A percentile compares a stretch with the other conserved stretches of the same genome.
phyloP scores from a whole-genome alignment of 2,113 vertebrate species.

The Callorhinus ursinus region DNA sequence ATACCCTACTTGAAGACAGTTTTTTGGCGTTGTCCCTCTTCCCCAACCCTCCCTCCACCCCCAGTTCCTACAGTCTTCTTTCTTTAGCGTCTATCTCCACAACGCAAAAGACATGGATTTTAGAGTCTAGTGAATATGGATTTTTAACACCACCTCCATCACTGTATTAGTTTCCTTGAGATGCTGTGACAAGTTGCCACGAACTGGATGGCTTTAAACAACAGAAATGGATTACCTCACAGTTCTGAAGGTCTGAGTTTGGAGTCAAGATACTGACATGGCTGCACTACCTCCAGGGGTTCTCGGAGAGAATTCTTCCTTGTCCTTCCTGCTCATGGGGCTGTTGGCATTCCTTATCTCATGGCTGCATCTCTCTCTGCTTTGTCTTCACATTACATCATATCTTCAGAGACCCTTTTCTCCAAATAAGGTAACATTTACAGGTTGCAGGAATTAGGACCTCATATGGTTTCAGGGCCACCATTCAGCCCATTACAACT shows the following conservation, averaged over 20 bases:
- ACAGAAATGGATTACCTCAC: neutral
- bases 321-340: neutral
- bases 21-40: neutral
- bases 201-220: neutral
- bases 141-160: neutral
- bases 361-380: neutral
- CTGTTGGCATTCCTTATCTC: neutral
- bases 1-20: neutral
- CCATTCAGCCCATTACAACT: neutral
- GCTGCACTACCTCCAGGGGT: accelerated
- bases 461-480: neutral
- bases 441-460: neutral
- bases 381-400: neutral
- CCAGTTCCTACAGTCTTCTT: neutral
- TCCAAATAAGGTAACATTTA: neutral
- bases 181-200: neutral
- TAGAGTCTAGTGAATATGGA: neutral
- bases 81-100: neutral
- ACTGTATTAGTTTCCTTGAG: neutral
- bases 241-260: neutral
- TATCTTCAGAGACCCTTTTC: neutral
- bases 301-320: neutral
- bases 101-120: neutral
- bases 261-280: neutral
- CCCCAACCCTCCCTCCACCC: neutral